Conservation (phyloP, 2,888 invertebrate species). For the Stenodema calcarata region DNA sequence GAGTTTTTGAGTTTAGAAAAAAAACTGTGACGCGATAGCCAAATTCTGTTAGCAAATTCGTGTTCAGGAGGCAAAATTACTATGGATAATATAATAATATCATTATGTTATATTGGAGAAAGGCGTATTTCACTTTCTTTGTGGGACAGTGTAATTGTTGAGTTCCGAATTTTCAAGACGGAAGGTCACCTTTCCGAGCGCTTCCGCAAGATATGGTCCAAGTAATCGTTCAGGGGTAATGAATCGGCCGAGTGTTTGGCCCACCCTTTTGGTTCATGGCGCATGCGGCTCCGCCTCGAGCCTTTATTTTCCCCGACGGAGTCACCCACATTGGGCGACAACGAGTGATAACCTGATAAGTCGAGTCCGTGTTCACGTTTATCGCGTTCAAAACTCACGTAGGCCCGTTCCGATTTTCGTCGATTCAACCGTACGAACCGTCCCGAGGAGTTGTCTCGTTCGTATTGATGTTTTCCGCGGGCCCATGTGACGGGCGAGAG, state of each 20-base stretch:
- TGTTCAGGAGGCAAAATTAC: too few species aligned
- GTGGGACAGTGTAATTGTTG: too few species aligned
- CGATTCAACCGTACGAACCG: background rate
- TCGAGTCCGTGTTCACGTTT: background rate
- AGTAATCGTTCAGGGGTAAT: conserved; percentile 12
- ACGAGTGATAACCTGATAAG: conserved; percentile 29
- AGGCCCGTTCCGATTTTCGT: background rate
- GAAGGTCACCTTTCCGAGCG: background rate
- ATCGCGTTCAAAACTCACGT: background rate
- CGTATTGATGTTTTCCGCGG: background rate
- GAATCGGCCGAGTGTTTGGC: background rate
- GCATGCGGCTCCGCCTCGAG: conserved; percentile 1
- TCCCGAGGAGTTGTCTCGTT: background rate
- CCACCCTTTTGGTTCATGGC: conserved; percentile 20
- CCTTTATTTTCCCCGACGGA: conserved; percentile 27
- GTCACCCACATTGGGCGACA: conserved; percentile 27
- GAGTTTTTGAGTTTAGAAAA: too few species aligned
- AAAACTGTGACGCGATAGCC: too few species aligned
- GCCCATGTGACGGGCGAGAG: background rate
- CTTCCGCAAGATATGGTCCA: background rate
- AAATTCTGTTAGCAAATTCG: too few species aligned
- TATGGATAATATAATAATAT: too few species aligned
- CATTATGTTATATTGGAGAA: too few species aligned
- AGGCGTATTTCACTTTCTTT: too few species aligned
- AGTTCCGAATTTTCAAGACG: background rate